A percentile compares a stretch with the other conserved stretches of the same genome.
Conservation (phyloP, 2,797 vertebrate genomes). For the Vespertilio murinus region DNA sequence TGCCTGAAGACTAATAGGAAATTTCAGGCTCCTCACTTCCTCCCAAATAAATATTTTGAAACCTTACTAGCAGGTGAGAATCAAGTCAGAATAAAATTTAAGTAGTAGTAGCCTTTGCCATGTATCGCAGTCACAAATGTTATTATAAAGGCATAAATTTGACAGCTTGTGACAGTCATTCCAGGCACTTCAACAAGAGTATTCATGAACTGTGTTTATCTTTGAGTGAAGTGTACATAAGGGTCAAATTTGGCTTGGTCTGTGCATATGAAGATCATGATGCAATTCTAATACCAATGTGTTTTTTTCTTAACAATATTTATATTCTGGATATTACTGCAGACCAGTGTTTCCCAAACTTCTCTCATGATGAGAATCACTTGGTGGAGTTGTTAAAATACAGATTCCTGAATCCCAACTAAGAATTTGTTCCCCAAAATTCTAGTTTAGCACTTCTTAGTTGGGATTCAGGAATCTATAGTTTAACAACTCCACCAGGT, state of each 20-base stretch:
- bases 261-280: conserved; percentile 5
- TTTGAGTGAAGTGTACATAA: background rate
- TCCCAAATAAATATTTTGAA: conserved; percentile 38
- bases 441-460: too few species aligned
- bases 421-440: too few species aligned
- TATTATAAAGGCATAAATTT: conserved; percentile 47
- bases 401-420: too few species aligned
- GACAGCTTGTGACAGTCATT: conserved; percentile 55
- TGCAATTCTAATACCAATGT: background rate
- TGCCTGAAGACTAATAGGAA: background rate
- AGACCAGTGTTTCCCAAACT: too few species aligned
- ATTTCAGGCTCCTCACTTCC: background rate
- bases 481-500: too few species aligned
- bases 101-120: background rate
- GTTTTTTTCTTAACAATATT: background rate
- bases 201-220: conserved; percentile 46
- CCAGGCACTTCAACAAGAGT: conserved; percentile 27
- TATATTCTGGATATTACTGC: conserved; percentile 23
- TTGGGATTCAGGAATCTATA: too few species aligned
- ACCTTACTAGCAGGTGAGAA: conserved; percentile 8
- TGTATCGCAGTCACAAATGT: conserved; percentile 19
- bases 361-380: too few species aligned
- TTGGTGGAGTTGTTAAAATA: too few species aligned
- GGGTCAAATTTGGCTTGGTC: conserved; percentile 42
- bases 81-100: conserved; percentile 31